phyloP scores from a whole-genome alignment of 2,113 vertebrate genomes.

The Anolis sagrei region DNA sequence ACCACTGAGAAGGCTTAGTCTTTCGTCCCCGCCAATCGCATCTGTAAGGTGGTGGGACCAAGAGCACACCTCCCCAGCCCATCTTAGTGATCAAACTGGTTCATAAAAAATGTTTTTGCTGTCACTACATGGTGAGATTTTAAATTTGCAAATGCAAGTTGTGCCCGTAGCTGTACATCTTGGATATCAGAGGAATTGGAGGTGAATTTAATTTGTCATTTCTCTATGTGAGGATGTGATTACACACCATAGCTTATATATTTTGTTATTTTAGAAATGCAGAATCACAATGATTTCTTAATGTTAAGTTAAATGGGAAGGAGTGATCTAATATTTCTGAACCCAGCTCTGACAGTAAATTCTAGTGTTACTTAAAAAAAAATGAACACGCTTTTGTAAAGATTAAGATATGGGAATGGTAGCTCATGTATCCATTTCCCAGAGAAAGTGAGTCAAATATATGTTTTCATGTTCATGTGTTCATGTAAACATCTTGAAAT shows the following conservation, averaged over 20 bases:
- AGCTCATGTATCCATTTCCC: background rate
- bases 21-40: too few relatives aligned
- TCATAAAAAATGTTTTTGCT: too few relatives aligned
- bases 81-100: too few relatives aligned
- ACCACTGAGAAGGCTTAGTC: too few relatives aligned
- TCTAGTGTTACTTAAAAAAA: background rate
- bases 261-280: too few relatives aligned
- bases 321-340: background rate
- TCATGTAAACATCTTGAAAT: background rate
- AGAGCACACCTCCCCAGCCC: too few relatives aligned
- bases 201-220: background rate
- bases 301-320: background rate
- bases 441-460: background rate
- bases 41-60: too few relatives aligned
- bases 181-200: background rate
- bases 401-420: background rate
- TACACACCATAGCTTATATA: too few relatives aligned
- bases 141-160: background rate
- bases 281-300: background rate
- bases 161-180: background rate
- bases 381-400: background rate
- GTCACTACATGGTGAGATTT: background rate
- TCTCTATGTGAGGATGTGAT: background rate
- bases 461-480: background rate
- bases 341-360: background rate